Base-by-base conservation (phyloP, 2,888 invertebrate genomes). In the Lasioglossum marginatum region DNA sequence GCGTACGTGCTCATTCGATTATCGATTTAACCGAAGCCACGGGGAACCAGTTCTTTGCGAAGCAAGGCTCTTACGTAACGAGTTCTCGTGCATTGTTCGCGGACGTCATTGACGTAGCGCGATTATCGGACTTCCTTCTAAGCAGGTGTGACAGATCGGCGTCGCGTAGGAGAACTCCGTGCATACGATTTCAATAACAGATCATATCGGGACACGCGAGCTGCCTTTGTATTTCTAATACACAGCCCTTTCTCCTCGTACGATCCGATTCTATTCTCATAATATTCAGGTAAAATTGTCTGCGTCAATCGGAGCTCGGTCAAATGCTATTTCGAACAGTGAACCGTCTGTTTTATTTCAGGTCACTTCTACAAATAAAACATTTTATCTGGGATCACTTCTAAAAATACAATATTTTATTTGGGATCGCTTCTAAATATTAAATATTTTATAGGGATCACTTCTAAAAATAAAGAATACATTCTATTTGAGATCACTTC, bases 11-110 rank as follows among this genome's bases (percentile, higher is more conserved):
- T 77, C 77, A 82, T 86, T 90, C 75, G 90, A 90, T 88, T 88
- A 90, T 86, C 86, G 87, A 88, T 90, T 89, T 82, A 88, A 80
- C 82, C 77, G 87, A 89, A 89, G 89, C 90, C 90, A 79, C 83
- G 88, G 70, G 70, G 73, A 76, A 79, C 72, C 83, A 78, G 80
- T 37, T 70, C 63, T 87, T 73, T 75, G 78, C 81, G 52, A 60
- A 86, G 87, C 81, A 74, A 75, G 43, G 52, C 57, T 75, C 74
- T 90, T 90, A 82, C 80, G 84, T 82, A 90, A 89, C 81, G 10
- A 19, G 43, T 72, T 43, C 40, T 48, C 73, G 78, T 27, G 37
- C 71, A 83, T 80, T 79, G 79, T 79, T 68, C 81, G 71, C 45
- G 68, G 74, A 83, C 81, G 87, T 85, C 87, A 83, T 81, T 86